Evolutionary conservation across 2,888 invertebrate species (phyloP), one percentile per base, ranked within the genome.

Genomic region (Brachypalpus laphriformis): DNA sequence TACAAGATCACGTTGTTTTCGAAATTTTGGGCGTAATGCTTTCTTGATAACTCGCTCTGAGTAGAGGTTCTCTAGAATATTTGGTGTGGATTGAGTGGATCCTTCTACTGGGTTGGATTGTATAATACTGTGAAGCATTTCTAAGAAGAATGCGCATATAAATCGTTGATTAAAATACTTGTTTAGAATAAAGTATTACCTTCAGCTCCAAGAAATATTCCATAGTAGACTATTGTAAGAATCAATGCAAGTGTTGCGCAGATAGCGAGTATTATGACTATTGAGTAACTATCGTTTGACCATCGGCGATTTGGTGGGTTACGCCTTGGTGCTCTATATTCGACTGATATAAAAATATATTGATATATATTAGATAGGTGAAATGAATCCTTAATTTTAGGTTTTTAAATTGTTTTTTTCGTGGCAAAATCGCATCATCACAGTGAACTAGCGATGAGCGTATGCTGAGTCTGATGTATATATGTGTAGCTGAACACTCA

Each of bases 201-300:
- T 65, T 80, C 70, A 1, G 51, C 51, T 74, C 49, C 56, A n/a
- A 70, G 49, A 42, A 40, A 70, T 0, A 80, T 20, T 45, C 74
- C 57, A 70, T 80, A 80, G 11, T 74, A 80, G 14, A 74, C 9
- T 1, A 42, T 22, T 1, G 70, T 74, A 22, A 80, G 31, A 14
- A 70, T 11, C 0, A 83, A 22, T 0, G 51, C 70, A 1, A 83
- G 34, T 1, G 47, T 11, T 5, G 70, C 37, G 8, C 45, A 28
- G 0, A 42, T n/a, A 3, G 16, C 7, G 3, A 78, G 5, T 11
- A 78, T 1, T 1, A 63, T 31, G 1, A 70, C 8, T 20, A 34
- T 78, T 1, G 57, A 25, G 49, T 18, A 65, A 0, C 8, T 31
- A 7, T 75, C 22, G 2, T 42, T 54, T 6, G 47, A 16, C 18